Base-by-base conservation (phyloP, 2,888 invertebrate genomes). In the Xestia xanthographa region DNA sequence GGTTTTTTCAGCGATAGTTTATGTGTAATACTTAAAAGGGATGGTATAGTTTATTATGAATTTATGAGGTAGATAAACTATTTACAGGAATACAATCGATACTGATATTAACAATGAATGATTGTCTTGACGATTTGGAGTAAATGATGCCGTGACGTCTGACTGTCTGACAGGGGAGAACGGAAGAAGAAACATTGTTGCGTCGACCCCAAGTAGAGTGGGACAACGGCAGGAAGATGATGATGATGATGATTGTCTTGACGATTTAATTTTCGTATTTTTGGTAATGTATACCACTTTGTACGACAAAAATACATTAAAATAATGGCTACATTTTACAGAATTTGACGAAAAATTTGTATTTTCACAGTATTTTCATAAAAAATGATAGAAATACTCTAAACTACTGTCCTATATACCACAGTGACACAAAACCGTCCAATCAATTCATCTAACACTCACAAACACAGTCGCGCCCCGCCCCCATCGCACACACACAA, bases 381-480 rank as follows among this genome's bases (percentile, higher is more conserved):
- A 75, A 45, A 0, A 34, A 43, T 22, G 0, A 62, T n/a, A 63
- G n/a, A 41, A 41, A n/a, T 63, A 29, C 29, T 34, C 8, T 41
- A 29, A 53, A 58, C 17, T 9, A 67, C 22, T 66, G 68, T 66
- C 38, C 68, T 34, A 66, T 66, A 66, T 29, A 78, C 45, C 66
- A 66, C 17, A 65, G 45, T 62, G 83, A 62, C 73, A 81, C 41
- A 66, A 73, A 69, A 66, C 56, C 48, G 50, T 68, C 29, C 60
- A 81, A 81, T 84, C 58, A 50, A 72, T 72, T n/a, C 41, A 69
- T 66, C 80, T 56, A 72, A 84, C 9, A 53, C 67, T 60, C 70
- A 62, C 50, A 83, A 69, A 62, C 53, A 48, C 22, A 68, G 11
- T 22, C 48, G 58, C 58, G 67, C 82, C 71, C 70, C 81, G 81